Conservation (phyloP, 2,113 vertebrate genomes). For the Oostethus manadensis region DNA sequence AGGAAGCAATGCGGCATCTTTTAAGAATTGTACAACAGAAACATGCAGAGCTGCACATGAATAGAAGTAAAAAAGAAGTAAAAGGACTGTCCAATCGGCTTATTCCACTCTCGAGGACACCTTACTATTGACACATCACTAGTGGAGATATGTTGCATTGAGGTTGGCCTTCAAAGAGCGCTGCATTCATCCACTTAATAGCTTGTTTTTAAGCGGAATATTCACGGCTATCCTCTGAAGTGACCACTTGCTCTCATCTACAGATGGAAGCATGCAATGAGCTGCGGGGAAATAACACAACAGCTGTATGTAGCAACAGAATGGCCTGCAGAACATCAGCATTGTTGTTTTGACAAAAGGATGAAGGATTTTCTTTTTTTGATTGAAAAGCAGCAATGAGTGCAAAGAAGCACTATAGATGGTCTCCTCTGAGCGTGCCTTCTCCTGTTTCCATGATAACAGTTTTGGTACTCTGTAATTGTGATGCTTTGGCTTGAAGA, state of each 20-base stretch:
- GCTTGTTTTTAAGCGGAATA: conserved; percentile 38
- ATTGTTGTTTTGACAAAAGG: background rate
- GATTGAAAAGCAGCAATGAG: background rate
- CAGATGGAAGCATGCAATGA: conserved; percentile 35
- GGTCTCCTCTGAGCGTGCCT: background rate
- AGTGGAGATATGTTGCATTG: conserved; percentile 61
- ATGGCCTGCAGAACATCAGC: background rate
- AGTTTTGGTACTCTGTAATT: conserved; percentile 6
- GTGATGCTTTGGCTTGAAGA: conserved; percentile 1
- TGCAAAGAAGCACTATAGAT: background rate
- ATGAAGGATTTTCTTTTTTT: background rate
- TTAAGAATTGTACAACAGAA: background rate
- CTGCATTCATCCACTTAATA: conserved; percentile 48
- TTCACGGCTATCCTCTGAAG: conserved; percentile 62
- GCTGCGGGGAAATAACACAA: conserved; percentile 27
- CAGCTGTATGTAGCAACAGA: conserved; percentile 5
- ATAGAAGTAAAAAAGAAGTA: background rate
- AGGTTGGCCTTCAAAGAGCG: conserved; percentile 67
- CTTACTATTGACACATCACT: conserved; percentile 63
- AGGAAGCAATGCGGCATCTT: too few species aligned
- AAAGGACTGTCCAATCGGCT: background rate
- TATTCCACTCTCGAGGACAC: conserved; percentile 25
- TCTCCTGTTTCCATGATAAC: conserved; percentile 7
- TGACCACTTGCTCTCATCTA: conserved; percentile 58
- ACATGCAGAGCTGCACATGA: background rate